A percentile compares a stretch with the other conserved stretches of the same genome.
These are phyloP conservation scores for Austrofundulus limnaeus DNA, from an alignment of 2,113 vertebrate genomes.

Conservation along the genomic window DNA sequence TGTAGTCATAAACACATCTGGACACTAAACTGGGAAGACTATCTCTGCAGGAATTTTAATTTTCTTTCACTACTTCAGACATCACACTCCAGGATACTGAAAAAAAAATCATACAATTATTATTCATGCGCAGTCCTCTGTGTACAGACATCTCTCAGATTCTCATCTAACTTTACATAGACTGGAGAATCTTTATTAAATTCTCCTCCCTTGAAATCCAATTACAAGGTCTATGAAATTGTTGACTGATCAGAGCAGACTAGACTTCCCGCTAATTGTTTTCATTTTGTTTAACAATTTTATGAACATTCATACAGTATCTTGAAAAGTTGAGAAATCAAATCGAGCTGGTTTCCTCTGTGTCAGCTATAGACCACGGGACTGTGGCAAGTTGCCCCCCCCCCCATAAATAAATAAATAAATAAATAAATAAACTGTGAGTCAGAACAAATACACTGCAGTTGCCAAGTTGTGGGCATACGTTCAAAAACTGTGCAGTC, in stretches of 20 bases:
- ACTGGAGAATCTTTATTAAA: constrained; percentile 43
- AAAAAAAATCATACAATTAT: constrained; percentile 36
- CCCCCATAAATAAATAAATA: constrained; percentile 11
- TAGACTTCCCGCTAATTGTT: constrained; percentile 36
- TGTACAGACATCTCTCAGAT: constrained; percentile 11
- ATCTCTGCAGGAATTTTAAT: constrained; percentile 42
- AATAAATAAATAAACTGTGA: not conserved
- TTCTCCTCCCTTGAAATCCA: constrained; percentile 58
- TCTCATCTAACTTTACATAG: constrained; percentile 21
- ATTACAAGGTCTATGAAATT: constrained; percentile 41
- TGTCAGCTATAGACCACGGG: constrained; percentile 1
- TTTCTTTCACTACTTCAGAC: constrained; percentile 42
- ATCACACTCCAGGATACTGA: constrained; percentile 34
- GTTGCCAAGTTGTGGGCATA: constrained; percentile 1
- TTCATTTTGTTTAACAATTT: constrained; percentile 37
- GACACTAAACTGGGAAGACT: constrained; percentile 44
- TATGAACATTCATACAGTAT: constrained; percentile 16
- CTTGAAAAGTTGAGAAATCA: constrained; percentile 15
- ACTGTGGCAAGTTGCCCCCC: not conserved
- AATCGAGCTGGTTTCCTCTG: constrained; percentile 9
- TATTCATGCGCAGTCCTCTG: not conserved
- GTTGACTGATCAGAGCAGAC: constrained; percentile 30
- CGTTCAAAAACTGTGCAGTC: not conserved
- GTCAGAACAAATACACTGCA: not conserved
- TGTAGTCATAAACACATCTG: constrained; percentile 41